Conservation (phyloP, 2,797 vertebrate species). For the Pachyuromys duprasi region DNA sequence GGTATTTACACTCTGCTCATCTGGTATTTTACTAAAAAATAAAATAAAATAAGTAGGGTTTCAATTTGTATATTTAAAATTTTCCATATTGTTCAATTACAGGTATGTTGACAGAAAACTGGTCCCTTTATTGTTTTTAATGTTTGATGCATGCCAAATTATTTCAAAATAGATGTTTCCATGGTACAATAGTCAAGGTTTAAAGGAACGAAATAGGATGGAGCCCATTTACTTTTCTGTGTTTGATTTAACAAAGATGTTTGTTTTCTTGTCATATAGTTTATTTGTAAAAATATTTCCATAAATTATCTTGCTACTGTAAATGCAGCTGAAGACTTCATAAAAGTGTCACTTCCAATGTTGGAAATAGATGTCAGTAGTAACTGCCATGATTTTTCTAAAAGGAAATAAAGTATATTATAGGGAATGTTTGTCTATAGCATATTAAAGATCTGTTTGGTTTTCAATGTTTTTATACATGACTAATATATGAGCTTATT, state of each 20-base stretch:
- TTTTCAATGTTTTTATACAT: neutral
- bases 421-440: neutral
- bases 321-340: constrained; percentile 29
- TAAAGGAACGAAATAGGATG: neutral
- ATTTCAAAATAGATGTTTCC: neutral
- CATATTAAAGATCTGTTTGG: neutral
- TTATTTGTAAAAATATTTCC: constrained; percentile 32
- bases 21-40: neutral
- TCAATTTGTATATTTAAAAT: neutral
- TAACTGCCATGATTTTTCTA: neutral
- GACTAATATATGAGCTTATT: neutral
- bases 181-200: neutral
- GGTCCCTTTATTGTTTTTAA: neutral
- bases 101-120: neutral
- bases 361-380: neutral
- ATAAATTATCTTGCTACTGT: constrained; percentile 13
- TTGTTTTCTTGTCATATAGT: constrained; percentile 27
- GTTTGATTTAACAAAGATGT: neutral
- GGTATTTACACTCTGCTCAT: neutral
- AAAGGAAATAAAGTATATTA: neutral
- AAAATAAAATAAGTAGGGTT: neutral
- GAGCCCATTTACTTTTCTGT: neutral
- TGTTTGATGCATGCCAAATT: neutral
- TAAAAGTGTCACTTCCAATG: neutral
- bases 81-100: neutral